Conservation (phyloP, 2,113 vertebrate species). For the Micronycteris hirsuta region DNA sequence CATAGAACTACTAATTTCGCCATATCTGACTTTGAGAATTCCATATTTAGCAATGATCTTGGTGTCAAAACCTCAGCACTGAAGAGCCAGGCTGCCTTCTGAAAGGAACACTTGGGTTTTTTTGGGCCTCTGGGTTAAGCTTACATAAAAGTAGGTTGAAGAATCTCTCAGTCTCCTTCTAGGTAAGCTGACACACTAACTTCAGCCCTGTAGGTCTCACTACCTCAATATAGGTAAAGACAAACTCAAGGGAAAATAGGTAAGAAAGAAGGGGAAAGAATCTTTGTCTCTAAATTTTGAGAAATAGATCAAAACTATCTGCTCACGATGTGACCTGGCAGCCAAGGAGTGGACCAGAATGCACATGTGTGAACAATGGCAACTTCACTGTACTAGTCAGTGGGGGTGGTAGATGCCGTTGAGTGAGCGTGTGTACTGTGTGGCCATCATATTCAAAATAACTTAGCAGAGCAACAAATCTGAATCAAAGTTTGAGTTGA, state of each 20-base stretch:
- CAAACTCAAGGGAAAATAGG: conserved; percentile 1
- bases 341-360: too few species aligned
- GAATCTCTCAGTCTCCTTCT: neutral
- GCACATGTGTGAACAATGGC: too few species aligned
- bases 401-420: too few species aligned
- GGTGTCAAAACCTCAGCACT: neutral
- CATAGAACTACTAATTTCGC: neutral
- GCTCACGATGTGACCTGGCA: neutral
- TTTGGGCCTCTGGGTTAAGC: neutral
- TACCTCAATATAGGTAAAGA: neutral
- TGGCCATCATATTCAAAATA: too few species aligned
- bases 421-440: too few species aligned
- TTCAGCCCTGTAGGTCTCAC: neutral
- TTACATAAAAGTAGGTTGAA: neutral
- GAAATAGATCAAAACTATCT: neutral
- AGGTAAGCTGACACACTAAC: neutral
- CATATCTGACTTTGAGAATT: neutral
- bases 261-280: neutral
- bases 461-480: too few species aligned
- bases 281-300: neutral
- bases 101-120: neutral
- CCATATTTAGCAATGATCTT: neutral
- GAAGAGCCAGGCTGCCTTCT: neutral
- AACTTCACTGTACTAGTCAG: too few species aligned
- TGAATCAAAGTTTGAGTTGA: too few species aligned